Evolutionary conservation across 1,140 invertebrate genomes (phyloP).

Genomic region (Pectinophora gossypiella): DNA sequence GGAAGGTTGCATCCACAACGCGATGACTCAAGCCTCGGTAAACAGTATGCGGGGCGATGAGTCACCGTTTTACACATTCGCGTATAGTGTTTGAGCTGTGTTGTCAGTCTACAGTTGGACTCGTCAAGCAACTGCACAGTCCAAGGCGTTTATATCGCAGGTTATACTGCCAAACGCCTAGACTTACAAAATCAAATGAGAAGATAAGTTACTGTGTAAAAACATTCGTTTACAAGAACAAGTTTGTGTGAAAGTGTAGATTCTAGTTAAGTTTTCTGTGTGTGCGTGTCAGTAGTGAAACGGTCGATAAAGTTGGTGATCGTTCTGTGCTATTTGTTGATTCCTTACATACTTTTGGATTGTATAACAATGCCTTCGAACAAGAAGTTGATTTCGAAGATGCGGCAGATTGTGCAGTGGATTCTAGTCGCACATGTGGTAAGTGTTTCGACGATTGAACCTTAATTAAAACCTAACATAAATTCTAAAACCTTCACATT

Average conservation of each 20-base stretch:
- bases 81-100: conserved; percentile 72
- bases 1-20: conserved; percentile 32
- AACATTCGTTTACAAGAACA: conserved; percentile 44
- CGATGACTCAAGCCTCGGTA: conserved; percentile 74
- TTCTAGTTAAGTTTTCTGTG: conserved; percentile 50
- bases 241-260: conserved; percentile 63
- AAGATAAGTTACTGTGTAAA: conserved; percentile 38
- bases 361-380: conserved; percentile 62
- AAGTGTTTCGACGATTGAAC: conserved; percentile 26
- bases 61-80: conserved; percentile 75
- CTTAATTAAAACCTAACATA: too few relatives aligned
- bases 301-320: conserved; percentile 65
- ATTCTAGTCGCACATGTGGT: conserved; percentile 67
- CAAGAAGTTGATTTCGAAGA: conserved; percentile 62
- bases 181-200: conserved; percentile 35
- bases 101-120: conserved; percentile 72
- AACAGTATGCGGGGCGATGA: conserved; percentile 75
- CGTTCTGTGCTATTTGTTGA: conserved; percentile 62
- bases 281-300: conserved; percentile 69
- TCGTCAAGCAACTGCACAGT: conserved; percentile 61
- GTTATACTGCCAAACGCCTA: conserved; percentile 61
- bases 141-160: conserved; percentile 66
- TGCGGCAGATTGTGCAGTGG: conserved; percentile 64
- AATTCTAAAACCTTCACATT: too few relatives aligned
- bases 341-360: conserved; percentile 46